Percentiles rank a stretch among this genome's conserved stretches.
phyloP scores from a whole-genome alignment of 2,113 vertebrate species.

The Gulo gulo region DNA sequence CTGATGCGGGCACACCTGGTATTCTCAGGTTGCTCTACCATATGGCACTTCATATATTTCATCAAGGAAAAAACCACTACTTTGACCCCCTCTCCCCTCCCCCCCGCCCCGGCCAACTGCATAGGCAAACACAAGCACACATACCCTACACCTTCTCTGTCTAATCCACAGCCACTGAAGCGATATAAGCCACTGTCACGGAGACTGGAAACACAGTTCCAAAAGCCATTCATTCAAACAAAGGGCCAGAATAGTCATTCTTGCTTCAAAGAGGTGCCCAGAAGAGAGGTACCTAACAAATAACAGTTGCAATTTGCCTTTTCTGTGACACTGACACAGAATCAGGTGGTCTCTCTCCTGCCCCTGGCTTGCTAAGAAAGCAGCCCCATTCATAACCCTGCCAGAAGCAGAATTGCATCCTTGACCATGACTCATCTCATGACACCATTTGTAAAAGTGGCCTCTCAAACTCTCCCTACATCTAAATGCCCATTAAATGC shows the following conservation, averaged over 20 bases:
- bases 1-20: slow-evolving; percentile 58
- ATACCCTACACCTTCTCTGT: not conserved
- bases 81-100: slow-evolving; percentile 3
- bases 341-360: not conserved
- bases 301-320: not conserved
- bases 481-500: slow-evolving; percentile 20
- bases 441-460: slow-evolving; percentile 8
- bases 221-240: not conserved
- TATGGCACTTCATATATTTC: slow-evolving; percentile 63
- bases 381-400: not conserved
- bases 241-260: not conserved
- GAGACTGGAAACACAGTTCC: not conserved
- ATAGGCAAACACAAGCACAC: not conserved
- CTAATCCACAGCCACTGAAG: not conserved
- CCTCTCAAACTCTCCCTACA: not conserved
- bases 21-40: slow-evolving; percentile 68
- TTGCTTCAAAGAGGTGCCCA: not conserved
- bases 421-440: not conserved
- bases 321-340: not conserved
- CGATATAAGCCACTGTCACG: not conserved
- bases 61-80: not conserved
- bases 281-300: not conserved
- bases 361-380: not conserved
- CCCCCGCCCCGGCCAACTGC: too few relatives aligned
- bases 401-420: not conserved